Evolutionary conservation across 2,113 vertebrate genomes (phyloP).

Genomic region (Actenoides hombroni): DNA sequence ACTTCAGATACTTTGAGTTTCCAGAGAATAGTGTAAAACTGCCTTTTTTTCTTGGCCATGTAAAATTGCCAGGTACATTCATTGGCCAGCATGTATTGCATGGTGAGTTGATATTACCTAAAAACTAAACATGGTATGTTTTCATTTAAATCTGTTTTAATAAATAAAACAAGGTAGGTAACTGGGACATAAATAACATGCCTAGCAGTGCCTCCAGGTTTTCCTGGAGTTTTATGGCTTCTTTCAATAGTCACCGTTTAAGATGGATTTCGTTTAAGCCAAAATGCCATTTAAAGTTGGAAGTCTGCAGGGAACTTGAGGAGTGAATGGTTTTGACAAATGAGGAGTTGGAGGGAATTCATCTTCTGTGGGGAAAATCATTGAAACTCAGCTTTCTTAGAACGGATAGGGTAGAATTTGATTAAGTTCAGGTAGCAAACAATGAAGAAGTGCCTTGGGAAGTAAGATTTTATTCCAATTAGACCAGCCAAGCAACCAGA

Average conservation of each 20-base stretch:
- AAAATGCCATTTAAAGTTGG: neutral
- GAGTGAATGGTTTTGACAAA: neutral
- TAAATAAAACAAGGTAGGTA: neutral
- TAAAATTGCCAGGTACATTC: fast-evolving
- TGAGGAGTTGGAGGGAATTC: neutral
- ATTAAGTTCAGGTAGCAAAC: neutral
- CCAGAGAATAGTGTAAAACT: neutral
- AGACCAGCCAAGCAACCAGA: neutral
- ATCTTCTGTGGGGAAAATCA: neutral
- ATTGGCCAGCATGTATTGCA: neutral
- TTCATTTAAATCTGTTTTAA: neutral
- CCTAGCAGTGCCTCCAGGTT: neutral
- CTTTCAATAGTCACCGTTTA: neutral
- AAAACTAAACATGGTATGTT: neutral
- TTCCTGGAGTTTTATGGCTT: neutral
- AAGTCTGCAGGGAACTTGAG: neutral
- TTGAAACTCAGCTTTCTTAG: neutral
- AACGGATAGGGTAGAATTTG: neutral
- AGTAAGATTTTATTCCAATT: neutral
- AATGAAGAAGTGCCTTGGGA: neutral
- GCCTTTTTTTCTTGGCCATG: neutral
- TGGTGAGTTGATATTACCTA: fast-evolving
- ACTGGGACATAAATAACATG: neutral
- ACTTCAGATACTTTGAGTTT: neutral
- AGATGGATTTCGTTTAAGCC: neutral